These are phyloP conservation scores for Clavelina lepadiformis DNA, from an alignment of 23 tunicate species.

Conservation along the genomic window DNA sequence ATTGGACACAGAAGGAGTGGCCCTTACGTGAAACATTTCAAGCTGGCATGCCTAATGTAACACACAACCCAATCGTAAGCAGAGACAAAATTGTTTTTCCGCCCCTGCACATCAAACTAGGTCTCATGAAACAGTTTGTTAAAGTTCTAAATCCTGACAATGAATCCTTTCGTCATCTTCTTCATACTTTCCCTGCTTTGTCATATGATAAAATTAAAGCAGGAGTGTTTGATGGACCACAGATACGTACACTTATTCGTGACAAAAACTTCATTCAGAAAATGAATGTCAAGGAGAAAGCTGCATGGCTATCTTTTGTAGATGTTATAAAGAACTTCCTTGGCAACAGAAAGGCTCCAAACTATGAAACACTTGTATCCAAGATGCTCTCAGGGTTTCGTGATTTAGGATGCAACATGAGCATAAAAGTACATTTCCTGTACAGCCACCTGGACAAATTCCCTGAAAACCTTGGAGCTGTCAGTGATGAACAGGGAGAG, in stretches of 20 bases:
- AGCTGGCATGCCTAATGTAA: too few relatives aligned
- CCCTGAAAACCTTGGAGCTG: slow-evolving; percentile 31
- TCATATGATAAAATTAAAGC: slow-evolving; percentile 1
- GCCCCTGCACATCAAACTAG: background rate
- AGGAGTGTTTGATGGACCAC: slow-evolving; percentile 21
- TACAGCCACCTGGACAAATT: slow-evolving; percentile 5
- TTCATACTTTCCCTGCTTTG: background rate
- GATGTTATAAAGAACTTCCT: slow-evolving; percentile 19
- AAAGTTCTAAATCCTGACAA: background rate
- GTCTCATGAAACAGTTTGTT: background rate
- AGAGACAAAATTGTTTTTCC: too few relatives aligned
- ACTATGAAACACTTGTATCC: slow-evolving; percentile 5
- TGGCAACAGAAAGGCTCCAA: slow-evolving; percentile 15
- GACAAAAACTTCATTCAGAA: slow-evolving; percentile 4
- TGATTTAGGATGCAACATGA: slow-evolving; percentile 26
- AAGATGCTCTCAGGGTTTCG: slow-evolving; percentile 26
- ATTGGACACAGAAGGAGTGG: too few relatives aligned
- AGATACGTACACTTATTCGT: slow-evolving; percentile 13
- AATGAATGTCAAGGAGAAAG: slow-evolving; percentile 12
- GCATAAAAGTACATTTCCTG: slow-evolving; percentile 16
- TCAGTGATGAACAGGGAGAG: slow-evolving; percentile 30
- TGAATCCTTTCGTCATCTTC: slow-evolving; percentile 2
- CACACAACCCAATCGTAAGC: too few relatives aligned
- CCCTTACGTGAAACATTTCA: too few relatives aligned
- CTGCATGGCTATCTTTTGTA: slow-evolving; percentile 19